phyloP scores from a whole-genome alignment of 2,888 invertebrate genomes.

The Lasioglossum figueresi region DNA sequence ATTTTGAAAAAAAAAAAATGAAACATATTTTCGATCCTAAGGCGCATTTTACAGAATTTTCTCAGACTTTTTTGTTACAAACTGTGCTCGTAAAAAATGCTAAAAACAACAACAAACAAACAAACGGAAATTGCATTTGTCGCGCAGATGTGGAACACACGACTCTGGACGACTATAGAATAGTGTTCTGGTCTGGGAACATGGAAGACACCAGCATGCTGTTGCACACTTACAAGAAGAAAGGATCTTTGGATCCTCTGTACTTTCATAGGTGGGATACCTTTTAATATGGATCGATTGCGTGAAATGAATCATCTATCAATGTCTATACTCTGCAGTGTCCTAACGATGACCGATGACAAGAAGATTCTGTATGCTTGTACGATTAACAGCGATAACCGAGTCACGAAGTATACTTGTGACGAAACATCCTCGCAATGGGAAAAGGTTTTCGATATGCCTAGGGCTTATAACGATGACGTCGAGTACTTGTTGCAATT shows the following conservation, averaged over 20 bases:
- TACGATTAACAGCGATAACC: slow-evolving; percentile 87
- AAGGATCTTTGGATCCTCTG: slow-evolving; percentile 85
- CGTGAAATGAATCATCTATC: background rate
- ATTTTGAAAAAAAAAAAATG: no score
- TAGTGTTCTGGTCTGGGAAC: slow-evolving; percentile 93
- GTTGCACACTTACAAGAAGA: slow-evolving; percentile 87
- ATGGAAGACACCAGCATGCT: slow-evolving; percentile 91
- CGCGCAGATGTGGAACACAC: slow-evolving; percentile 88
- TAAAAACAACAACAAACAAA: no score
- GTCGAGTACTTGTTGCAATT: slow-evolving; percentile 92
- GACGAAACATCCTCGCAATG: slow-evolving; percentile 86
- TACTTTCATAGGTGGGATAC: slow-evolving; percentile 85
- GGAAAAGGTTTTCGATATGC: slow-evolving; percentile 87
- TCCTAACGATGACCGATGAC: slow-evolving; percentile 88
- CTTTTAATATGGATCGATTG: background rate
- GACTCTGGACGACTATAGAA: slow-evolving; percentile 88
- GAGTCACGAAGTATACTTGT: slow-evolving; percentile 84
- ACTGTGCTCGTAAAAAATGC: no score
- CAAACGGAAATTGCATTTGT: background rate
- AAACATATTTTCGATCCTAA: no score
- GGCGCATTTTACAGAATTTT: no score
- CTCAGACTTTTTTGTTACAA: no score
- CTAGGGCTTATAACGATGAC: slow-evolving; percentile 89
- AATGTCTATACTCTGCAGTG: slow-evolving; percentile 84
- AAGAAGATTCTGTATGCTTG: slow-evolving; percentile 90